These are phyloP conservation scores for Ancistrus triradiatus DNA, from an alignment of 2,113 vertebrate species.

Conservation along the genomic window DNA sequence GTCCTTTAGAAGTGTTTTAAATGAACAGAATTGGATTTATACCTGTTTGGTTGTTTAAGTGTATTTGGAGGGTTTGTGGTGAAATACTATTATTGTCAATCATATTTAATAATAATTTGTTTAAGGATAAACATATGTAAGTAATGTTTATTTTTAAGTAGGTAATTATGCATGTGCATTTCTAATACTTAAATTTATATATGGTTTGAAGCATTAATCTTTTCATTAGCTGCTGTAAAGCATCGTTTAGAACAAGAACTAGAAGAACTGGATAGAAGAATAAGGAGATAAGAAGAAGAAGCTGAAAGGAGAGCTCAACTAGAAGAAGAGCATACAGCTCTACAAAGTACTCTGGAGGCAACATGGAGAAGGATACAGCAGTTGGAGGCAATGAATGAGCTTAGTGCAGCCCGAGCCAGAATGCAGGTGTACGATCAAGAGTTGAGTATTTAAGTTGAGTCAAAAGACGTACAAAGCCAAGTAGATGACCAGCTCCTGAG, in stretches of 20 bases:
- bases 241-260: slow-evolving; percentile 10
- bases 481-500: neutral
- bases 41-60: too few species aligned
- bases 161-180: too few species aligned
- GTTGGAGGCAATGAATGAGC: slow-evolving; percentile 6
- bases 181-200: too few species aligned
- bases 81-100: too few species aligned
- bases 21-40: too few species aligned
- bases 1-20: too few species aligned
- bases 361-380: slow-evolving; percentile 10
- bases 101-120: too few species aligned
- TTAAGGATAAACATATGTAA: too few species aligned
- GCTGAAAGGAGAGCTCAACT: neutral
- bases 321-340: slow-evolving; percentile 22
- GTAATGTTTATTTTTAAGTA: too few species aligned
- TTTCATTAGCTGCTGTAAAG: slow-evolving; percentile 9
- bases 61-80: too few species aligned
- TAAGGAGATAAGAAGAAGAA: slow-evolving; percentile 34
- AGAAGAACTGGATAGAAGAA: neutral
- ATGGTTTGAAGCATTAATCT: too few species aligned
- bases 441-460: neutral
- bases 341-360: slow-evolving; percentile 16
- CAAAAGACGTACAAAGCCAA: neutral
- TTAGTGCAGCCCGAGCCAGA: slow-evolving; percentile 8
- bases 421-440: slow-evolving; percentile 2